Evolutionary conservation across 2,797 vertebrate genomes (phyloP).

Genomic region (Semaprochilodus insignis): DNA sequence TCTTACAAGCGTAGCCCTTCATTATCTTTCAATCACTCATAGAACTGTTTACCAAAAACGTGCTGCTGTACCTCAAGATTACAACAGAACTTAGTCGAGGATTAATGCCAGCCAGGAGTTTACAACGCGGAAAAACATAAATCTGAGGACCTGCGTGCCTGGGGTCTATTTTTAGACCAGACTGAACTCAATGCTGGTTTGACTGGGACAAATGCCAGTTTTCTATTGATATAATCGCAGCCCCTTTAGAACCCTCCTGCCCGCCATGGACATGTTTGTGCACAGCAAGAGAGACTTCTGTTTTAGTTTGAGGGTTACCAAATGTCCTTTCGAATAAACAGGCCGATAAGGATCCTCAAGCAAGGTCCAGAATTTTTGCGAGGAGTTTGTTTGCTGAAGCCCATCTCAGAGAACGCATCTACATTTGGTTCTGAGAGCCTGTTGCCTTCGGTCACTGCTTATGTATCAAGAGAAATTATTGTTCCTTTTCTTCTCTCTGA

Average conservation of each 20-base stretch:
- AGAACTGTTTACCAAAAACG: background rate
- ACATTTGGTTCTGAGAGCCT: background rate
- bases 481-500: slow-evolving; percentile 6
- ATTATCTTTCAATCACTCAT: slow-evolving; percentile 20
- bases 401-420: background rate
- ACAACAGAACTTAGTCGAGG: slow-evolving; percentile 24
- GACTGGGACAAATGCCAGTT: slow-evolving; percentile 62
- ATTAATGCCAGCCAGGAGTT: slow-evolving; percentile 37
- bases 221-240: slow-evolving; percentile 64
- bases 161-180: slow-evolving; percentile 60
- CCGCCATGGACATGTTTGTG: slow-evolving; percentile 59
- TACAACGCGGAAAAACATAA: slow-evolving; percentile 12
- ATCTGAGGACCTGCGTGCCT: slow-evolving; percentile 46
- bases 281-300: slow-evolving; percentile 45
- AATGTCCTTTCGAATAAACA: slow-evolving; percentile 48
- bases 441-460: background rate
- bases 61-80: slow-evolving; percentile 16
- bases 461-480: slow-evolving; percentile 32
- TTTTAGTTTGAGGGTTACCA: slow-evolving; percentile 48
- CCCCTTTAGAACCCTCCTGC: slow-evolving; percentile 57
- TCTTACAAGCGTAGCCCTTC: background rate
- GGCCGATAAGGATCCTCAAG: slow-evolving; percentile 24
- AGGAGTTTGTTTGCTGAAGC: background rate
- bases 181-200: slow-evolving; percentile 51
- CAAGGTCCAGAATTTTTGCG: background rate